Evolutionary conservation across 2,113 vertebrate genomes (phyloP).

Genomic region (Carassius carassius): DNA sequence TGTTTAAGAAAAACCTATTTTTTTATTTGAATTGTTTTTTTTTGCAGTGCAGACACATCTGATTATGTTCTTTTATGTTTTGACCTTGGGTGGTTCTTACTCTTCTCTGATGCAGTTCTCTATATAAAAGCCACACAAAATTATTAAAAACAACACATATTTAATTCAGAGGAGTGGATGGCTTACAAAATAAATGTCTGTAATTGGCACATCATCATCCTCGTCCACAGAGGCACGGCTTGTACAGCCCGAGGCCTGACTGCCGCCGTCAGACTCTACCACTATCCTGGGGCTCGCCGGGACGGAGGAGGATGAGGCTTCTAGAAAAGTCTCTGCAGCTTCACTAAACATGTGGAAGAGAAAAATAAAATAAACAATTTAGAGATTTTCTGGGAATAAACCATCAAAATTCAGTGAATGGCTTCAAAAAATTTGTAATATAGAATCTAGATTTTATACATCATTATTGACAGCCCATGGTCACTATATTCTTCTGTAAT

Average conservation of each 20-base stretch:
- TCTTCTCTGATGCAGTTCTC: too few species aligned
- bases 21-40: too few species aligned
- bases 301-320: conserved; percentile 57
- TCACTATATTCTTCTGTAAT: neutral
- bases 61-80: neutral
- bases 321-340: conserved; percentile 66
- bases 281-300: conserved; percentile 67
- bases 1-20: neutral
- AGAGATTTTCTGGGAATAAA: neutral
- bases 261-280: conserved; percentile 80
- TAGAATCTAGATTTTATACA: neutral
- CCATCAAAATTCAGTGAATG: neutral
- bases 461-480: neutral
- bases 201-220: conserved; percentile 84
- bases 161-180: neutral
- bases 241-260: conserved; percentile 87
- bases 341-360: conserved; percentile 70
- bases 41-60: neutral
- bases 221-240: conserved; percentile 96
- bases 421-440: neutral
- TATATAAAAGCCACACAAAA: neutral
- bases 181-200: conserved; percentile 97
- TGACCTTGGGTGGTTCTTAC: neutral
- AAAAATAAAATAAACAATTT: conserved; percentile 39
- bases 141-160: neutral